Conservation (phyloP, 2,797 vertebrate genomes). For the Neosilurus hyrtlii region DNA sequence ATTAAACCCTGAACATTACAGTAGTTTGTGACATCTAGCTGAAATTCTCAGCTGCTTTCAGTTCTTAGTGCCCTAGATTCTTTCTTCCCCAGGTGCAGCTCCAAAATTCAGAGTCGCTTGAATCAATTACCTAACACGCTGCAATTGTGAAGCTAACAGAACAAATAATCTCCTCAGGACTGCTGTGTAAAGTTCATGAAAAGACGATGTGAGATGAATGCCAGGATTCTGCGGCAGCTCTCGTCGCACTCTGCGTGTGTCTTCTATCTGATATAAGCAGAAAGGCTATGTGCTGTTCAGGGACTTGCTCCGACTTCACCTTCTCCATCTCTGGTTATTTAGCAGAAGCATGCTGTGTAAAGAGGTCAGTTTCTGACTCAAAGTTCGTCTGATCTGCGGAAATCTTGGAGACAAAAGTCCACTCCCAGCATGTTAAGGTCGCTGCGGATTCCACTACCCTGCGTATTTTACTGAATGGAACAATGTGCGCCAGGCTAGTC, state of each 20-base stretch:
- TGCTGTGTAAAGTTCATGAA: slow-evolving; percentile 10
- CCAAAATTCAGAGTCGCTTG: neutral
- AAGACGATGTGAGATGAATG: neutral
- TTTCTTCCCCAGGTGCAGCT: neutral
- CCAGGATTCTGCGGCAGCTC: neutral
- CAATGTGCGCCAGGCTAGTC: neutral
- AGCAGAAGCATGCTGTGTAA: slow-evolving; percentile 14
- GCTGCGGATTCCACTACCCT: neutral
- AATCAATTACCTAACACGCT: neutral
- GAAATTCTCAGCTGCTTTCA: neutral
- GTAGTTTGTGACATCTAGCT: neutral
- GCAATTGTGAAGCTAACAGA: neutral
- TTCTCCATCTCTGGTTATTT: slow-evolving; percentile 2
- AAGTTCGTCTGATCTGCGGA: slow-evolving; percentile 6
- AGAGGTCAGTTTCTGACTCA: neutral
- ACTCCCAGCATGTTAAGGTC: neutral
- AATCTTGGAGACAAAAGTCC: neutral
- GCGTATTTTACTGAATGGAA: neutral
- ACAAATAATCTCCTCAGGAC: neutral
- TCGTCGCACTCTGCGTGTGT: neutral
- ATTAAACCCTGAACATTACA: too few relatives aligned
- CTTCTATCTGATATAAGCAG: neutral
- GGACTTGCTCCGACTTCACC: neutral
- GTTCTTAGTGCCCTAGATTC: neutral
- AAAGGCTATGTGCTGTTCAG: neutral